A percentile compares a stretch with the other conserved stretches of the same genome.
Evolutionary conservation across 2,113 vertebrate genomes (phyloP).

Genomic region (Tyto alba): DNA sequence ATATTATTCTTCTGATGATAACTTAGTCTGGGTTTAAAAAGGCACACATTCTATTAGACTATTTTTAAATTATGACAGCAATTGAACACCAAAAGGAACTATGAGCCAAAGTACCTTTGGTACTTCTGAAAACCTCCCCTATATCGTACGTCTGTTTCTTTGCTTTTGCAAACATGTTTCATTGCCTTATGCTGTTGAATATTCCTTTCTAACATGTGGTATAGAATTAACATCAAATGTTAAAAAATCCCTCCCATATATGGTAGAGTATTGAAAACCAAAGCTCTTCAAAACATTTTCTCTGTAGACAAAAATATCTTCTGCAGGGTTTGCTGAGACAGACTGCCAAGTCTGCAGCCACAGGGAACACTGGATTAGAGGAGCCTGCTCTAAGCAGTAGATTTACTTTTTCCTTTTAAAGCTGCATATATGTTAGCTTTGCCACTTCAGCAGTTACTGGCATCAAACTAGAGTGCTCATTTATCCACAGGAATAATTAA

Average conservation of each 20-base stretch:
- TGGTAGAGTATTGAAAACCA: slow-evolving; percentile 46
- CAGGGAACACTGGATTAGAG: not conserved
- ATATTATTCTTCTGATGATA: not conserved
- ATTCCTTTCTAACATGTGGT: not conserved
- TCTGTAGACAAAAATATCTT: slow-evolving; percentile 59
- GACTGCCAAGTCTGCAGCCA: slow-evolving; percentile 51
- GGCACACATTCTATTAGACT: not conserved
- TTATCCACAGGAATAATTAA: not conserved
- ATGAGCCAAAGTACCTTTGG: not conserved
- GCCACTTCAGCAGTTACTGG: not conserved
- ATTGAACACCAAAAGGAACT: not conserved
- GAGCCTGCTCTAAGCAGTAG: not conserved
- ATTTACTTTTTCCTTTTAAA: not conserved
- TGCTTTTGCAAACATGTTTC: not conserved
- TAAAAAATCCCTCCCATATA: slow-evolving; percentile 55
- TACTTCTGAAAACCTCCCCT: not conserved
- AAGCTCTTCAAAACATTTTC: slow-evolving; percentile 47
- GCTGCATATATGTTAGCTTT: not conserved
- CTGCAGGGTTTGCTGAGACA: not conserved
- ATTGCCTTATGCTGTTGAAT: not conserved
- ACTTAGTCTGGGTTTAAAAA: not conserved
- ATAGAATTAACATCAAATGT: slow-evolving; percentile 39
- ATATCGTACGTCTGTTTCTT: not conserved
- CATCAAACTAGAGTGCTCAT: not conserved
- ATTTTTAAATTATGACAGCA: not conserved